Conservation (phyloP, 1,140 invertebrate species). For the Geopemphigus sp. region DNA sequence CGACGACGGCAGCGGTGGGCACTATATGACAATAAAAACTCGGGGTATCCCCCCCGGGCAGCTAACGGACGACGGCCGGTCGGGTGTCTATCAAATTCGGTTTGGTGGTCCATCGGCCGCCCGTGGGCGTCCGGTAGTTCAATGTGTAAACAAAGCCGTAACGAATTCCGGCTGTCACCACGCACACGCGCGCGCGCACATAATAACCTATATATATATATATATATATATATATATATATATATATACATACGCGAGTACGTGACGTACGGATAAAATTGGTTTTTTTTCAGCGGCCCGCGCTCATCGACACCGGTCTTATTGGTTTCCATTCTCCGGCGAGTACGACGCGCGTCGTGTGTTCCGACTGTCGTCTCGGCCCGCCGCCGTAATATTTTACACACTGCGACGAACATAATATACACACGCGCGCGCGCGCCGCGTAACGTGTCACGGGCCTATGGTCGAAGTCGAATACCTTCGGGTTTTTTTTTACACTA, state of each 20-base stretch:
- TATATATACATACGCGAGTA: background rate
- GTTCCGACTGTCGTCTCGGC: too few species aligned
- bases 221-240: too few species aligned
- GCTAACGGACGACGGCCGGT: background rate
- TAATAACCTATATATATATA: background rate
- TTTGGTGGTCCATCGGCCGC: conserved; percentile 12
- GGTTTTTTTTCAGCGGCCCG: conserved; percentile 32
- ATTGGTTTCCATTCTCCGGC: conserved; percentile 38
- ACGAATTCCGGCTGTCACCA: conserved; percentile 46
- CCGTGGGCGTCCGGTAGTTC: conserved; percentile 23
- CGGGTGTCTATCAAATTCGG: conserved; percentile 36
- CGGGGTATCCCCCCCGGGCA: background rate
- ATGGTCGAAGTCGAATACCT: too few species aligned
- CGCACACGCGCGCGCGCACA: background rate
- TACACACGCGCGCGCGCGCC: background rate
- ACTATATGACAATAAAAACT: background rate
- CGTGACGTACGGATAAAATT: conserved; percentile 48
- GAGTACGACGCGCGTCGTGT: too few species aligned
- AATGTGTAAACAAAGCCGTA: conserved; percentile 49
- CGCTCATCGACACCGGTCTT: background rate
- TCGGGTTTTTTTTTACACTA: background rate
- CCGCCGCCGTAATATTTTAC: too few species aligned
- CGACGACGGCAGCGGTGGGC: background rate
- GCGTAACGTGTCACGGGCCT: conserved; percentile 30
- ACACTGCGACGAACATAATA: too few species aligned